Conservation (phyloP, 2,888 invertebrate genomes). For the Dryobota labecula region DNA sequence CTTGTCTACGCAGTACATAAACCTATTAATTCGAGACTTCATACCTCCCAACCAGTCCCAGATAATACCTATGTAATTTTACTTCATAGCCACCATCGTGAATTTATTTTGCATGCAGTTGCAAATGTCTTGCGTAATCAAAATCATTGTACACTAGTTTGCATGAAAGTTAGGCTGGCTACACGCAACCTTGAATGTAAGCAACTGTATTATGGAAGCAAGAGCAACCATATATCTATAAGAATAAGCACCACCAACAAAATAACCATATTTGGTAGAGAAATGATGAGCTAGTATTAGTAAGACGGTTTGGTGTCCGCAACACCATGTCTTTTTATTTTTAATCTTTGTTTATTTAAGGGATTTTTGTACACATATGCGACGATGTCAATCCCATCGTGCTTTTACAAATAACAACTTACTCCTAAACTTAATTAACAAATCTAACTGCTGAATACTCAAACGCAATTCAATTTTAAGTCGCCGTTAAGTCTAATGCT, state of each 20-base stretch:
- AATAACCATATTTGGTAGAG: not conserved
- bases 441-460: too few species aligned
- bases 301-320: too few species aligned
- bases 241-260: too few species aligned
- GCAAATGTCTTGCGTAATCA: not conserved
- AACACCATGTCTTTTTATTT: too few species aligned
- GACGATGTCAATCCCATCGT: too few species aligned
- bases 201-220: not conserved
- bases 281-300: not conserved
- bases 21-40: not conserved
- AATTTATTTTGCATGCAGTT: not conserved
- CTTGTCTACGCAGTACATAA: too few species aligned
- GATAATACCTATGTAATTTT: not conserved
- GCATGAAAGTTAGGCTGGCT: constrained; percentile 7
- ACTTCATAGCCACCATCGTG: not conserved
- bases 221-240: not conserved
- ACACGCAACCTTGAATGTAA: not conserved
- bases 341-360: too few species aligned
- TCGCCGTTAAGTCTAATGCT: too few species aligned
- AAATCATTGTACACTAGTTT: not conserved
- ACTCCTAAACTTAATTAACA: too few species aligned
- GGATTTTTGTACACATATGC: too few species aligned
- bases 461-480: too few species aligned
- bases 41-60: not conserved
- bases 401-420: too few species aligned